Evolutionary conservation across 2,797 vertebrate genomes (phyloP).

Genomic region (Vespertilio murinus): DNA sequence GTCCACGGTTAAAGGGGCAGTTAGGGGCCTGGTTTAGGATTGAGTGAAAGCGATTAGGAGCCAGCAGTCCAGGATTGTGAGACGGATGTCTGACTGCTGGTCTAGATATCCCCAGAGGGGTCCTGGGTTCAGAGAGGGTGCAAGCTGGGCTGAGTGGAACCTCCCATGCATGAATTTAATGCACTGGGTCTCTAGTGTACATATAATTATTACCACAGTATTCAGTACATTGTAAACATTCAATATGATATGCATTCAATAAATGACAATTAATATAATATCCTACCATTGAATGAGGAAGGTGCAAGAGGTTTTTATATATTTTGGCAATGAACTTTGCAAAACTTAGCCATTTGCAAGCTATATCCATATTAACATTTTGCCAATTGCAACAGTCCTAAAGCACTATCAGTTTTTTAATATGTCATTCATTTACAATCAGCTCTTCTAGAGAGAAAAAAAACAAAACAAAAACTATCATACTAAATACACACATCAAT

Average conservation of each 20-base stretch:
- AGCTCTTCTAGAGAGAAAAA: not conserved
- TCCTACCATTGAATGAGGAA: constrained; percentile 12
- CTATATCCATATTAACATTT: not conserved
- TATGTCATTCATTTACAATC: constrained; percentile 40
- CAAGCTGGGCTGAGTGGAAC: too few species aligned
- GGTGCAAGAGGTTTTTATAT: constrained; percentile 37
- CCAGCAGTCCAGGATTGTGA: too few species aligned
- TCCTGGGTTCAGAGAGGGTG: too few species aligned
- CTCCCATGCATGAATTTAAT: too few species aligned
- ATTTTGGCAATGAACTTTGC: constrained; percentile 38
- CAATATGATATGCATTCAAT: not conserved
- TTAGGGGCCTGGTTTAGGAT: too few species aligned
- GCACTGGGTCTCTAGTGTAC: not conserved
- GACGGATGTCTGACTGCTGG: too few species aligned
- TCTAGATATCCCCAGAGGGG: too few species aligned
- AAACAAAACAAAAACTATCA: not conserved
- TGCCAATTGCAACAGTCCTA: constrained; percentile 27
- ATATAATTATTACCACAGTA: not conserved
- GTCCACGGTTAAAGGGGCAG: too few species aligned
- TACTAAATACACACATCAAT: constrained; percentile 52
- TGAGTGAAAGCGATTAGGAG: too few species aligned
- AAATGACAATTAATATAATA: constrained; percentile 8
- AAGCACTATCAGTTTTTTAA: constrained; percentile 35
- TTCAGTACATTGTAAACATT: not conserved
- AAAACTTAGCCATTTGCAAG: constrained; percentile 1